Conservation (phyloP, 2,888 invertebrate species). For the Altica lythri region DNA sequence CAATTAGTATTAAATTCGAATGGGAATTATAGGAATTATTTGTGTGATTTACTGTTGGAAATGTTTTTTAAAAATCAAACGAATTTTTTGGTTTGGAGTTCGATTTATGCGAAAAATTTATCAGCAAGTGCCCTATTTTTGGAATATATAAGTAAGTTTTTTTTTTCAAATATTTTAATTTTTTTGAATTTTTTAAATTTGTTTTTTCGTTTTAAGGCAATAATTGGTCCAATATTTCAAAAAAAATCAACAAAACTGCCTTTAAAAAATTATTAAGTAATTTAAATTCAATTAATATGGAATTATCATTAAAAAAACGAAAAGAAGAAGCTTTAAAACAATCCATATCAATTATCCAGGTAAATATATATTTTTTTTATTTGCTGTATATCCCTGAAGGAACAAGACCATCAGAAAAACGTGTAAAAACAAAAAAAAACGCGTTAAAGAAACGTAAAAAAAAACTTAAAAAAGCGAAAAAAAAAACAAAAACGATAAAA, state of each 20-base stretch:
- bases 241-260: slow-evolving; percentile 53
- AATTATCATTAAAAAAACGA: slow-evolving; percentile 56
- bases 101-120: slow-evolving; percentile 69
- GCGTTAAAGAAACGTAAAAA: too few species aligned
- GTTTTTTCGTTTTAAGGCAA: slow-evolving; percentile 46
- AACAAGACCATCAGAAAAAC: too few species aligned
- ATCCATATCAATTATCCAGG: slow-evolving; percentile 48
- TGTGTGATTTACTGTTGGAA: slow-evolving; percentile 64
- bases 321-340: slow-evolving; percentile 53
- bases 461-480: too few species aligned
- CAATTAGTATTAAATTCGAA: slow-evolving; percentile 64
- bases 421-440: too few species aligned
- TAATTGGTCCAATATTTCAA: slow-evolving; percentile 54
- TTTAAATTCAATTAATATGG: slow-evolving; percentile 57
- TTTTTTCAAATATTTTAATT: not conserved
- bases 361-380: slow-evolving; percentile 34
- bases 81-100: slow-evolving; percentile 70
- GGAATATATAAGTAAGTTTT: slow-evolving; percentile 60
- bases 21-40: slow-evolving; percentile 60
- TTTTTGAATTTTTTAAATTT: too few species aligned
- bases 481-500: too few species aligned
- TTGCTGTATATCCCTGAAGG: too few species aligned
- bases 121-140: slow-evolving; percentile 70
- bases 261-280: slow-evolving; percentile 59
- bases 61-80: slow-evolving; percentile 67